Percentiles rank a stretch among this genome's conserved stretches.
Conservation (phyloP, 2,113 vertebrate genomes). For the Copsychus sechellarum region DNA sequence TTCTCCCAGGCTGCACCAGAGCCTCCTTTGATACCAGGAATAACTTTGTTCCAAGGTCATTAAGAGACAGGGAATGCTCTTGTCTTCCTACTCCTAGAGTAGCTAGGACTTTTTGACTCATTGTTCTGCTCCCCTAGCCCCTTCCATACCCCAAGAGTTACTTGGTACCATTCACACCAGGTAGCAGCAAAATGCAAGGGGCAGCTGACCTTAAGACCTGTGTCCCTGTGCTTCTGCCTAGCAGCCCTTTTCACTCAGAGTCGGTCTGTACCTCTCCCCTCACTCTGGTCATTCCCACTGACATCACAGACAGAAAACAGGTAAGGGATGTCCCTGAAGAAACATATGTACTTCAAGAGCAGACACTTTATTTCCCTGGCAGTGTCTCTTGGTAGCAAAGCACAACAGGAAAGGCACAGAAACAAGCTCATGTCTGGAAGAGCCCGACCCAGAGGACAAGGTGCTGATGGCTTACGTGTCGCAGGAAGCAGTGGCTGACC, state of each 20-base stretch:
- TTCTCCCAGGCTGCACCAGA: neutral
- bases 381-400: neutral
- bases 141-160: accelerated
- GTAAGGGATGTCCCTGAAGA: neutral
- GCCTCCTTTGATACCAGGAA: neutral
- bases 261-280: neutral
- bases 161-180: neutral
- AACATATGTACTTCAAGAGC: neutral
- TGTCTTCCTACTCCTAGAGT: neutral
- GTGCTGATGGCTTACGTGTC: constrained; percentile 81
- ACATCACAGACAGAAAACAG: neutral
- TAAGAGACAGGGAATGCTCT: neutral
- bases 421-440: accelerated
- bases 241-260: neutral
- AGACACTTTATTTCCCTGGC: neutral
- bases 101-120: neutral
- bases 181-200: neutral
- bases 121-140: neutral
- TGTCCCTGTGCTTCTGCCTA: neutral
- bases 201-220: neutral
- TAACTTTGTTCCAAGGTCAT: neutral
- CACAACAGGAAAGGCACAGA: neutral
- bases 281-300: neutral
- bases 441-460: accelerated
- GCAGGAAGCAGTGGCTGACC: constrained; percentile 91